These are phyloP conservation scores for Pterobdella sp. DNA, from an alignment of 2,888 invertebrate species.

Conservation along the genomic window DNA sequence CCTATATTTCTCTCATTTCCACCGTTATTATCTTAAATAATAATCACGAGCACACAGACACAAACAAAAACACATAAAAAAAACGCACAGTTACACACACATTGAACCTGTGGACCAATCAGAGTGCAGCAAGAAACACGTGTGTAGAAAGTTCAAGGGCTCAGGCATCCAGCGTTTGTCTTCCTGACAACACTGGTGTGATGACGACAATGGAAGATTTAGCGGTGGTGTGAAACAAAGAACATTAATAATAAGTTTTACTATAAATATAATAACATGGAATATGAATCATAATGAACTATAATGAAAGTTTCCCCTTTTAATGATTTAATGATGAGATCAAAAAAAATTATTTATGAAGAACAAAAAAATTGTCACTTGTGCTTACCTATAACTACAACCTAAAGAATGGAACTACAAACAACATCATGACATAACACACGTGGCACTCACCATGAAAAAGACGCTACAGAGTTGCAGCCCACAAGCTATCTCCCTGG, in stretches of 20 bases:
- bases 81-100: not conserved
- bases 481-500: not conserved
- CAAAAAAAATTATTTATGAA: not conserved
- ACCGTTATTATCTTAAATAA: too few relatives aligned
- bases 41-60: too few relatives aligned
- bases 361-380: not conserved
- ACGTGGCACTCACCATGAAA: too few relatives aligned
- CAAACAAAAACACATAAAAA: not conserved
- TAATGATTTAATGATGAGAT: not conserved
- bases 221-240: too few relatives aligned
- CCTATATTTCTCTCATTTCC: too few relatives aligned
- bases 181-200: conserved; percentile 61
- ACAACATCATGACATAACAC: not conserved
- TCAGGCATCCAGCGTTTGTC: conserved; percentile 76
- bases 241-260: not conserved
- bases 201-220: not conserved
- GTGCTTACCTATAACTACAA: not conserved
- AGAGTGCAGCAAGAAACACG: conserved; percentile 63
- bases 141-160: conserved; percentile 69
- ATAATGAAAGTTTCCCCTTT: too few relatives aligned
- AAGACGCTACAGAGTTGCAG: not conserved
- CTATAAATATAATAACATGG: conserved; percentile 60
- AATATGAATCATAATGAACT: not conserved
- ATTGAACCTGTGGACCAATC: conserved; percentile 38
- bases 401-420: not conserved